Evolutionary conservation across 2,113 vertebrate genomes (phyloP), one percentile per base, ranked within the genome.

Genomic region (Neodon shergylaensis): DNA sequence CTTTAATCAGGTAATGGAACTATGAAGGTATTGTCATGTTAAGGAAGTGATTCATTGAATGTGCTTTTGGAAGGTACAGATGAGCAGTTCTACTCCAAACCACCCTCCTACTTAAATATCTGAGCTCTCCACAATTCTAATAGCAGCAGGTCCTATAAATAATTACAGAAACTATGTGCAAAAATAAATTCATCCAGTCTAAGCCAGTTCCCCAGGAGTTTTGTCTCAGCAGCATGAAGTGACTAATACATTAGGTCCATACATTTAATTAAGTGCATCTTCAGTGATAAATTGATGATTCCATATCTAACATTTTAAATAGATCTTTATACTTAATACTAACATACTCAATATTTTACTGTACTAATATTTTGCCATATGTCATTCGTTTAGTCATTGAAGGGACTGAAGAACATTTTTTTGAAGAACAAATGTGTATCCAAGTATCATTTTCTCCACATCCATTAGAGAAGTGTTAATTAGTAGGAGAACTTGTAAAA

Each of bases 381-480:
- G 68, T 95, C 68, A 92, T 82, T 97, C 93, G 87, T 95, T 96
- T 36, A 77, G 54, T 95, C 78, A 88, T 68, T 39, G 22, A 13
- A 4, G 82, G 42, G 6, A 88, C 92, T 92, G 54, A 83, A 88
- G 68, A 86, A 90, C 9, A 28, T 66, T 22, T 44, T 44, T 90
- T 33, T 93, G 76, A 47, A 49, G 36, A 95, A 49, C 36, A 95
- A 58, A 90, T 84, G 65, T 31, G 72, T 88, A 66, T 91, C 54
- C 44, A 97, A 95, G 54, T 92, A 78, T 94, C 39, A 87, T 94
- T 95, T 82, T 91, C 47, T 95, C 91, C 92, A 11, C 63, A 93
- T 44, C 54, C 85, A 94, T 95, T 94, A 94, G 21, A 94, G 91
- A 92, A 97, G 88, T 97, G 95, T 21, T 97, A 97, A 97, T 95